These are phyloP conservation scores for Pyrocoelia pectoralis DNA, from an alignment of 2,888 invertebrate genomes.

Conservation along the genomic window DNA sequence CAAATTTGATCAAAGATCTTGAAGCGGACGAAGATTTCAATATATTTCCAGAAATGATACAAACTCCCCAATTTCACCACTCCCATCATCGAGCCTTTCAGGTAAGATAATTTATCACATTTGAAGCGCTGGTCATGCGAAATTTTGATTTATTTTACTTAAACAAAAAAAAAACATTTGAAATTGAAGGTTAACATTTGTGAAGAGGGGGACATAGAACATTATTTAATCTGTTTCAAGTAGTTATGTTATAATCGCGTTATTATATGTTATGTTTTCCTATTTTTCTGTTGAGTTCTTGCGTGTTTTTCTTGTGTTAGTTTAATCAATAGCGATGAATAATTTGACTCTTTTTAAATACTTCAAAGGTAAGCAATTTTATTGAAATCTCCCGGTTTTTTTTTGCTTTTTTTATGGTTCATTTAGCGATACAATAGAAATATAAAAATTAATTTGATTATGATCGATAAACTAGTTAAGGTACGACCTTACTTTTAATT, in stretches of 20 bases:
- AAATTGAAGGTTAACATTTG: constrained; percentile 30
- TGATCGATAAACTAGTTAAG: not conserved
- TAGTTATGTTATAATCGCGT: constrained; percentile 18
- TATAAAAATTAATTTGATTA: not conserved
- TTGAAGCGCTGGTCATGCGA: too few species aligned
- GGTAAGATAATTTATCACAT: too few species aligned
- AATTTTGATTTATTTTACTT: constrained; percentile 19
- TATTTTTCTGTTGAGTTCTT: constrained; percentile 11
- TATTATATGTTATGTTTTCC: constrained; percentile 2
- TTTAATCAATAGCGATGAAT: not conserved
- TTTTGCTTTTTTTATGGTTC: not conserved
- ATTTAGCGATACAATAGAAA: not conserved
- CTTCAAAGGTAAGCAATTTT: not conserved
- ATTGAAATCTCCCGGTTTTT: not conserved
- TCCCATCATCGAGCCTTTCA: constrained; percentile 73
- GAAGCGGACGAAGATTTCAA: constrained; percentile 61
- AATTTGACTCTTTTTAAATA: not conserved
- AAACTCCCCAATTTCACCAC: constrained; percentile 70
- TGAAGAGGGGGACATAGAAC: constrained; percentile 20
- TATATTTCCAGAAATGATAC: constrained; percentile 68
- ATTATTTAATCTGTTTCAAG: constrained; percentile 23
- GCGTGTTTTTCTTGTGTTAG: not conserved
- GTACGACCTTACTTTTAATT: constrained; percentile 30
- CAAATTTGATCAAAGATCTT: constrained; percentile 38
- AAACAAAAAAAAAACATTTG: constrained; percentile 22